These are phyloP conservation scores for Adelosebastes latens DNA, from an alignment of 2,797 vertebrate genomes.

Conservation along the genomic window DNA sequence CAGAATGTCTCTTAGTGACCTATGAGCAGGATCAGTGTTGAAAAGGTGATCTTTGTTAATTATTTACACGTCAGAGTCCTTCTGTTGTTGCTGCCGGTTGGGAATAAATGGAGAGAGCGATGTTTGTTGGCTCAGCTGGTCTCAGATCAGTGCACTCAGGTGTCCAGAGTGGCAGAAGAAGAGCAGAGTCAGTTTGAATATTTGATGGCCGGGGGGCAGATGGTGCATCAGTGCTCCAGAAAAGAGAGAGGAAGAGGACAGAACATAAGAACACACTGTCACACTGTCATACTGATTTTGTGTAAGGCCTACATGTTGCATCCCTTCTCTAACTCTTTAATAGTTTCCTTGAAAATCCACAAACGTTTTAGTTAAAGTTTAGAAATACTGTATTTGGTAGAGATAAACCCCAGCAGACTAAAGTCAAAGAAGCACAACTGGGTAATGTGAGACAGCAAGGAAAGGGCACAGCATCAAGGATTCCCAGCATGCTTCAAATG, in stretches of 20 bases:
- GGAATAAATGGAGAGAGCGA: slow-evolving; percentile 15
- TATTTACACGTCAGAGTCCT: slow-evolving; percentile 34
- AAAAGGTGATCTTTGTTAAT: slow-evolving; percentile 14
- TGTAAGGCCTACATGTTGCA: not conserved
- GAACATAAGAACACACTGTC: not conserved
- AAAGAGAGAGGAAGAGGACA: not conserved
- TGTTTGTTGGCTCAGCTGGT: slow-evolving; percentile 34
- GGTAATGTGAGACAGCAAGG: not conserved
- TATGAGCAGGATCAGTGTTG: slow-evolving; percentile 8
- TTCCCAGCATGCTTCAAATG: not conserved
- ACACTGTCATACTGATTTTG: not conserved
- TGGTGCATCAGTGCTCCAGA: slow-evolving; percentile 18
- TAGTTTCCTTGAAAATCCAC: not conserved
- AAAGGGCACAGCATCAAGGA: not conserved
- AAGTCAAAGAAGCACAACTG: not conserved
- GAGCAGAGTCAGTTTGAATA: slow-evolving; percentile 55
- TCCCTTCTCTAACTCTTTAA: not conserved
- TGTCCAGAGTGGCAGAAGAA: slow-evolving; percentile 22
- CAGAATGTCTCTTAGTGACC: not conserved
- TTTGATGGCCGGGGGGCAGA: slow-evolving; percentile 46
- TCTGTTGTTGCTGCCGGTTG: slow-evolving; percentile 26
- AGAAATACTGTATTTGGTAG: not conserved
- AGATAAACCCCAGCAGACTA: not conserved
- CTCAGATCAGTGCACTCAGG: slow-evolving; percentile 45
- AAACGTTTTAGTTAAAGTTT: not conserved